Evolutionary conservation across 2,797 vertebrate genomes (phyloP), one percentile per base, ranked within the genome.

Genomic region (Oreochromis mossambicus): DNA sequence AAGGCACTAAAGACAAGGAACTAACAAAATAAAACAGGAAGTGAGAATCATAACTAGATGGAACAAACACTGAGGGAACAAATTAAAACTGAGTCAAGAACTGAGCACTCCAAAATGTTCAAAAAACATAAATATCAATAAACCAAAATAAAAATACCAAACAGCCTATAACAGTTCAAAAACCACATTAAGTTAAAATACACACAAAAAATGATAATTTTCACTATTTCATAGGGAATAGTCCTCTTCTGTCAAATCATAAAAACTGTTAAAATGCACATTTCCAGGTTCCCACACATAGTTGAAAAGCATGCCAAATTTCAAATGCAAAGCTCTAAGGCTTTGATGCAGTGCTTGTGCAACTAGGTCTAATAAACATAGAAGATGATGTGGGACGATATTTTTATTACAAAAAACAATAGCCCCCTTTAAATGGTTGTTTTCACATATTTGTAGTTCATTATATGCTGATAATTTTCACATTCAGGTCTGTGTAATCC

Each of bases 131-230:
- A 70, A 43, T 21, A 17, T 70, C 14, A 46, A 70, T 26, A 43
- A 70, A 2, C 38, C 8, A 46, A 70, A 70, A 70, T 46, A 7
- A 26, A 24, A 5, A 26, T 0, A 24, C 0, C 21, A 70, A 70
- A 17, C 5, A 26, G 26, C 21, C 66, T 43, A 70, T 43, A 70
- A 26, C 0, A 24, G 21, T 70, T 43, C 7, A 3, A 68, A 43
- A 68, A 68, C 12, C n/a, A 41, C 36, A 63, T 63, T 7, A 36
- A 8, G 32, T 63, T 36, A 36, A 36, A 63, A 63, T 36, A 36
- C 32, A 36, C 38, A 43, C 63, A 61, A 12, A 48, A 46, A 70
- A 11, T 5, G 2, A 14, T 21, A 3, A 48, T 32, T 48, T 73
- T 2, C 6, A 73, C 15, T 48, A 11, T 48, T 73, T 48, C 43